phyloP scores from a whole-genome alignment of 2,113 vertebrate species.

The Seriola dumerili region DNA sequence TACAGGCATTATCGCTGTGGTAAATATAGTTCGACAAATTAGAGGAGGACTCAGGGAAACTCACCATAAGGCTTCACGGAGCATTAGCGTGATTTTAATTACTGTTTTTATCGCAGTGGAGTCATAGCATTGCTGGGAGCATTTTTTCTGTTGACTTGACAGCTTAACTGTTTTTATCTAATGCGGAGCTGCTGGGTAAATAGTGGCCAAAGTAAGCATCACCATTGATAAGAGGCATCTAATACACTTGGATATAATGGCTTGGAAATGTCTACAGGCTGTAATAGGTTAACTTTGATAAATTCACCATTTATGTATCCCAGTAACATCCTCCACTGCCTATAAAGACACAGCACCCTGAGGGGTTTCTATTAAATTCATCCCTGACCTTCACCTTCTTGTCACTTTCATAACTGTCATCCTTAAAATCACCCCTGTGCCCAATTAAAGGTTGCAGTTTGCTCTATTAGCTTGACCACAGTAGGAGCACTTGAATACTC shows the following conservation, averaged over 20 bases:
- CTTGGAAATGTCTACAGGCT: constrained; percentile 12
- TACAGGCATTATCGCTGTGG: constrained; percentile 21
- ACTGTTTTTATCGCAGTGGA: constrained; percentile 45
- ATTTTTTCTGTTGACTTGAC: constrained; percentile 47
- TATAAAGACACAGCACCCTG: neutral
- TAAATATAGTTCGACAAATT: constrained; percentile 56
- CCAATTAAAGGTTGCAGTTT: constrained; percentile 25
- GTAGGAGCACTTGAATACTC: neutral
- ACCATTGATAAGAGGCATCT: constrained; percentile 14
- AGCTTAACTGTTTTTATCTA: constrained; percentile 56
- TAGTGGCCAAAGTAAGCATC: constrained; percentile 21
- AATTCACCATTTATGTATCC: constrained; percentile 24
- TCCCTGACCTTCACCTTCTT: constrained; percentile 24
- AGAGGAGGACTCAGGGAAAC: constrained; percentile 17
- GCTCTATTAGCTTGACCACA: constrained; percentile 13
- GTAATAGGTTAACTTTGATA: constrained; percentile 15
- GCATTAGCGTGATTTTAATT: constrained; percentile 59
- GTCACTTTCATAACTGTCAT: neutral
- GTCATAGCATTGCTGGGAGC: constrained; percentile 43
- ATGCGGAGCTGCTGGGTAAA: constrained; percentile 17
- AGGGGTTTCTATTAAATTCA: constrained; percentile 7
- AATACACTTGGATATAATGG: neutral
- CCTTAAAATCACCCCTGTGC: neutral
- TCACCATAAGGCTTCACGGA: constrained; percentile 41
- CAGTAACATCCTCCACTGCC: neutral